These are phyloP conservation scores for Staurois parvus DNA, from an alignment of 2,797 vertebrate genomes.

Conservation along the genomic window DNA sequence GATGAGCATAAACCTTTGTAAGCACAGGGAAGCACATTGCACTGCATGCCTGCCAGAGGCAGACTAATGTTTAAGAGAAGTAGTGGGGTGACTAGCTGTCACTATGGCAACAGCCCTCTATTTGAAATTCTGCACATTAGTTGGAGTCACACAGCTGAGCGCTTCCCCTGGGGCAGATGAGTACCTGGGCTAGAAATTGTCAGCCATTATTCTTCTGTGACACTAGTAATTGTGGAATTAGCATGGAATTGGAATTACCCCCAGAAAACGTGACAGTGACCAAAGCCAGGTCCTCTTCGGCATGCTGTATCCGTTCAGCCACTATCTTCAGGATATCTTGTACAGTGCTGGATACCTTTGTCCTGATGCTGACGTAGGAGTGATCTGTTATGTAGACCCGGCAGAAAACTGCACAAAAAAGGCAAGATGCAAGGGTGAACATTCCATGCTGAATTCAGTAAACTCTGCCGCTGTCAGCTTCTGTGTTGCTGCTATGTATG, in stretches of 20 bases:
- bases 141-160: constrained; percentile 74
- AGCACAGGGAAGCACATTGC: constrained; percentile 60
- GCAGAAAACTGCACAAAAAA: constrained; percentile 84
- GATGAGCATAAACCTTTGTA: constrained; percentile 42
- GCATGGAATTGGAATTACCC: constrained; percentile 76
- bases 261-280: constrained; percentile 85
- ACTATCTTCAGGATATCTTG: constrained; percentile 88
- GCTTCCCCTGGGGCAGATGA: constrained; percentile 53
- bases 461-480: constrained; percentile 44
- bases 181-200: constrained; percentile 60
- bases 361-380: constrained; percentile 91
- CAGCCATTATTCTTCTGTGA: constrained; percentile 57
- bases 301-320: constrained; percentile 88
- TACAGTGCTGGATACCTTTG: constrained; percentile 78
- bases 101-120: constrained; percentile 75
- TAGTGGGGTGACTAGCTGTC: constrained; percentile 69
- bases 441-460: constrained; percentile 50
- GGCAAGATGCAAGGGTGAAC: constrained; percentile 46
- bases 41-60: too few relatives aligned
- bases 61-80: constrained; percentile 56
- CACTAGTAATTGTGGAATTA: constrained; percentile 56
- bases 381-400: constrained; percentile 90
- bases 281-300: constrained; percentile 85
- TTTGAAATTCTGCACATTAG: constrained; percentile 70
- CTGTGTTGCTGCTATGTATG: constrained; percentile 55